Evolutionary conservation across 2,797 vertebrate species (phyloP).

Genomic region (Amniataba percoides): DNA sequence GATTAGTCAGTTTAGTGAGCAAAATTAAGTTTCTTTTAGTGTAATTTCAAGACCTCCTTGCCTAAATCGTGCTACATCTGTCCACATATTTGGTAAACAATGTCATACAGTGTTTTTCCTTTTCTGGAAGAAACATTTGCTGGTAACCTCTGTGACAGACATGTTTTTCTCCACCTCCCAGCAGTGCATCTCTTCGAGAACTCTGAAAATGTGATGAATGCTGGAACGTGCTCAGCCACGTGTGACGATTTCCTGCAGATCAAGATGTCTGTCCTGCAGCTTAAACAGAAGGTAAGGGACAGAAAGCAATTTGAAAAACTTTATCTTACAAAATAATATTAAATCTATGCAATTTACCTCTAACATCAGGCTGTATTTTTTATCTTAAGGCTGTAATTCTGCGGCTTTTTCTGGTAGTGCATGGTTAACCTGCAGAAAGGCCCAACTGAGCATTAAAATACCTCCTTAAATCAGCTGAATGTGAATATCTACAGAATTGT

Average conservation of each 20-base stretch:
- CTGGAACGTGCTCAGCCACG: conserved; percentile 91
- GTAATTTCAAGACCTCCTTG: not conserved
- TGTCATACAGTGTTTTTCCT: not conserved
- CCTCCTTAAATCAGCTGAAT: conserved; percentile 22
- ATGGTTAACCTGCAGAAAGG: not conserved
- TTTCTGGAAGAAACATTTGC: not conserved
- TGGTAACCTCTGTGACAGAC: conserved; percentile 12
- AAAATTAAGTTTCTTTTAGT: not conserved
- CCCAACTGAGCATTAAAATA: not conserved
- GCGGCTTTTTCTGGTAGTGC: not conserved
- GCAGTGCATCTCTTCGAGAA: conserved; percentile 89
- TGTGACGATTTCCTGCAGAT: conserved; percentile 97
- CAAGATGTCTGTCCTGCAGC: conserved; percentile 93
- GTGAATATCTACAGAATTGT: conserved; percentile 31
- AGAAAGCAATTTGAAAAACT: conserved; percentile 2
- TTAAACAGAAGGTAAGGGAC: conserved; percentile 93
- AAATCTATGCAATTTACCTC: not conserved
- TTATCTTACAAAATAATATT: not conserved
- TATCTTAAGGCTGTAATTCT: not conserved
- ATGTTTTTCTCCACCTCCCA: conserved; percentile 46
- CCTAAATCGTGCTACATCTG: not conserved
- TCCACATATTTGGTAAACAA: not conserved
- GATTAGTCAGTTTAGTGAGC: not conserved
- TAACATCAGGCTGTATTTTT: not conserved
- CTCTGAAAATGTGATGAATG: conserved; percentile 89